Percentiles rank a stretch among this genome's conserved stretches.
phyloP scores from a whole-genome alignment of 2,113 vertebrate genomes.

The Cyprinodon brontotheroides region DNA sequence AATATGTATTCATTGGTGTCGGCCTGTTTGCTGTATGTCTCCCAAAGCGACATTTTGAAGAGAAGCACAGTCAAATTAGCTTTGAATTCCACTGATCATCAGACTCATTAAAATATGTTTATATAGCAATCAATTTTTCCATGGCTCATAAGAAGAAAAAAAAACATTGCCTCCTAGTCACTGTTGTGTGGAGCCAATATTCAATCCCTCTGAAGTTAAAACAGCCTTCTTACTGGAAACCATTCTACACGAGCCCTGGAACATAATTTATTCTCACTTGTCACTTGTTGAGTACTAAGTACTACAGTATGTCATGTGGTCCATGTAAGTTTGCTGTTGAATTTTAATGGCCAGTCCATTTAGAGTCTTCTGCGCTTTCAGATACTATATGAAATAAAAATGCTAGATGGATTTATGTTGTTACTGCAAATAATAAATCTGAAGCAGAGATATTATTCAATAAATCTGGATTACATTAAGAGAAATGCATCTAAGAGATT shows the following conservation, averaged over 20 bases:
- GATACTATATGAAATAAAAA: slow-evolving; percentile 40
- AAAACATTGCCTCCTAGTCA: slow-evolving; percentile 42
- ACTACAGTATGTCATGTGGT: slow-evolving; percentile 56
- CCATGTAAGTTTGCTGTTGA: slow-evolving; percentile 55
- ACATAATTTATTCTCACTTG: slow-evolving; percentile 56
- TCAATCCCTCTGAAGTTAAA: slow-evolving; percentile 46
- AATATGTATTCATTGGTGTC: slow-evolving; percentile 40
- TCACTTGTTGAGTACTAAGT: slow-evolving; percentile 62
- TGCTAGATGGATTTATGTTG: slow-evolving; percentile 53
- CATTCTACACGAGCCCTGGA: slow-evolving; percentile 14
- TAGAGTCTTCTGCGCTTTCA: slow-evolving; percentile 44
- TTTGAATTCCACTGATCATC: slow-evolving; percentile 65
- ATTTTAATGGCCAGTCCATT: slow-evolving; percentile 49
- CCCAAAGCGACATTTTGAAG: slow-evolving; percentile 50
- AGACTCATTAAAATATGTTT: slow-evolving; percentile 71
- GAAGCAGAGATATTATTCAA: slow-evolving; percentile 69
- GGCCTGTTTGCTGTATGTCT: slow-evolving; percentile 23
- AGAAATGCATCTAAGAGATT: slow-evolving; percentile 68
- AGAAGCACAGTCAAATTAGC: slow-evolving; percentile 60
- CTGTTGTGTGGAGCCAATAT: slow-evolving; percentile 55
- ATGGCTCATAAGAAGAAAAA: slow-evolving; percentile 33
- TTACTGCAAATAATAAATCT: slow-evolving; percentile 66
- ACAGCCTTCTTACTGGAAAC: slow-evolving; percentile 48
- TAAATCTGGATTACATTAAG: slow-evolving; percentile 66
- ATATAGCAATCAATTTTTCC: slow-evolving; percentile 60